Evolutionary conservation across 2,797 vertebrate genomes (phyloP).

Genomic region (Platyrinchus mystaceus): DNA sequence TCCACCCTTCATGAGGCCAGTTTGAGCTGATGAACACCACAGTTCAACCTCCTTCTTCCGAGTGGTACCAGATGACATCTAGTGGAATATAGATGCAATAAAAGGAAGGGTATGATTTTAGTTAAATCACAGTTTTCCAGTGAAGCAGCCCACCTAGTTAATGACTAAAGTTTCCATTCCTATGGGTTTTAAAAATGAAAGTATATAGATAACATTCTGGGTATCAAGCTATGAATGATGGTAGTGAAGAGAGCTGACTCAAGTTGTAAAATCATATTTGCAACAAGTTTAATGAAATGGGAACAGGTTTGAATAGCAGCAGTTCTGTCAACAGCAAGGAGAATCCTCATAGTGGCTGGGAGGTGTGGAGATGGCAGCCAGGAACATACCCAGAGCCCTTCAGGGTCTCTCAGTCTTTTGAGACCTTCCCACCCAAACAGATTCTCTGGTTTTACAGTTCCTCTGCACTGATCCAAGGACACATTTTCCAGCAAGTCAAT

Average conservation of each 20-base stretch:
- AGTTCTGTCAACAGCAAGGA: background rate
- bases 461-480: background rate
- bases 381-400: background rate
- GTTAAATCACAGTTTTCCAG: background rate
- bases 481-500: background rate
- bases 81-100: conserved; percentile 39
- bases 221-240: background rate
- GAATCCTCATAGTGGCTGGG: rapidly evolving
- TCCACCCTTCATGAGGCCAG: background rate
- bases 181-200: background rate
- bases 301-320: background rate
- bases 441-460: background rate
- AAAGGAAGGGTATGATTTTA: background rate
- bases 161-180: background rate
- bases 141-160: background rate
- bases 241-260: background rate
- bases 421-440: background rate
- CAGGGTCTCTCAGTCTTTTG: background rate
- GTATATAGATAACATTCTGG: background rate
- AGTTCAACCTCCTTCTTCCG: background rate
- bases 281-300: background rate
- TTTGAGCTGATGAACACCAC: background rate
- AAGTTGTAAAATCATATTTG: background rate
- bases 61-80: conserved; percentile 56
- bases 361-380: background rate